Evolutionary conservation across 2,113 vertebrate species (phyloP).

Genomic region (Sarotherodon lohbergeri): DNA sequence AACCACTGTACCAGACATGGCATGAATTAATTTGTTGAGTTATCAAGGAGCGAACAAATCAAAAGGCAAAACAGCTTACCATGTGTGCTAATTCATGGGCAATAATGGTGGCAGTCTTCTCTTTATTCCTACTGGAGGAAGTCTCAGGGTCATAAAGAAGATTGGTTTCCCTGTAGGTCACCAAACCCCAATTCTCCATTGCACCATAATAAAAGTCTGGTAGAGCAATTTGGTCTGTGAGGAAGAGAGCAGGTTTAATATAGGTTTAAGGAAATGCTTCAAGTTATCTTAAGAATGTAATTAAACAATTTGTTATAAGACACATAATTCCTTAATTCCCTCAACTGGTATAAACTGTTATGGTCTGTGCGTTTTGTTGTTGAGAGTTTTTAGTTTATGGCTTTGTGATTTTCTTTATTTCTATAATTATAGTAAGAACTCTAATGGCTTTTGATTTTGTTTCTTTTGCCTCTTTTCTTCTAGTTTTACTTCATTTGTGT

Average conservation of each 20-base stretch:
- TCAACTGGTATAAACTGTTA: neutral
- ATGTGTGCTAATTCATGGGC: slow-evolving; percentile 90
- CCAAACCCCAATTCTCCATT: slow-evolving; percentile 96
- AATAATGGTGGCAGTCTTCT: slow-evolving; percentile 81
- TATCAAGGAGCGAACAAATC: neutral
- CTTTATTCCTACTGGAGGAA: slow-evolving; percentile 84
- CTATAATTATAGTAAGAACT: neutral
- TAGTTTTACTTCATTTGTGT: neutral
- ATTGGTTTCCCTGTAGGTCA: slow-evolving; percentile 85
- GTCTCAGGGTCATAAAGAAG: slow-evolving; percentile 67
- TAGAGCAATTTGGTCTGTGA: slow-evolving; percentile 84
- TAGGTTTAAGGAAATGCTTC: neutral
- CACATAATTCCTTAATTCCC: neutral
- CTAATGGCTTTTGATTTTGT: neutral
- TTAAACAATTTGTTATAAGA: neutral
- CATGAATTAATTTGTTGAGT: neutral
- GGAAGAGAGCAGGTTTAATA: neutral
- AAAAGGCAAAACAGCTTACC: slow-evolving; percentile 59
- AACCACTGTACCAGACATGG: slow-evolving; percentile 78
- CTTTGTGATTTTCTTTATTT: neutral
- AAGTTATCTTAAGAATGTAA: neutral
- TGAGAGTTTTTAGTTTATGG: neutral
- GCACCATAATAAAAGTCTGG: slow-evolving; percentile 89
- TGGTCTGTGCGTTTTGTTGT: neutral
- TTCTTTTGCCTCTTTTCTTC: neutral